Base-by-base conservation (phyloP, 2,888 invertebrate genomes). In the Oxystoma pomonae region DNA sequence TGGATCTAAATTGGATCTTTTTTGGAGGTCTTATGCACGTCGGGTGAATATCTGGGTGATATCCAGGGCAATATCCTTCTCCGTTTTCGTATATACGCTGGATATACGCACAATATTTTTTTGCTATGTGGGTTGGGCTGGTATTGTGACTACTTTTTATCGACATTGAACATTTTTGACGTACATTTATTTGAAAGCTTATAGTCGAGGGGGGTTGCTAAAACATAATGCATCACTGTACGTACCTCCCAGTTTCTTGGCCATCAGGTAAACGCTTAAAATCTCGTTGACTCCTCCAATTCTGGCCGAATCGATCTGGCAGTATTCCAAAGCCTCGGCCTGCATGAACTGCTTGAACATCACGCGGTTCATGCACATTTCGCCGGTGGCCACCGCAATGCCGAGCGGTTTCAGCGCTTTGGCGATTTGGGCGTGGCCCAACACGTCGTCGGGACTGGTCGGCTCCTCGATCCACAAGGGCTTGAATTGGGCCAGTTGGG, bases 381-480 rank as follows among this genome's bases (percentile, higher is more conserved):
- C 96, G 0, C 96, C 96, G 0, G 93, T 92, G 0, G 96, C 96
- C 50, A 96, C 93, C 1, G 90, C 90, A 67, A 96, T 92, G 7
- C 89, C 90, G 52, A 86, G 82, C 0, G 91, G 90, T 68, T 88
- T 82, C 17, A 90, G 77, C 60, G 90, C 92, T 75, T 89, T 85
- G 0, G 92, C 85, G 68, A 96, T 94, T 58, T 84, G 81, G 0
- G 89, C 89, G 78, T 96, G 95, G 0, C 94, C 96, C n/a, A 94
- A 79, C 1, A 94, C 83, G 75, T 96, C 96, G 76, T 96, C 96
- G 0, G 95, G 94, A 1, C 91, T 91, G 0, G 96, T 96, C 0
- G 96, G 96, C 75, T 96, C 96, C 78, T 96, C 96, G 62, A 96
- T 94, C 95, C 95, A 96, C 60, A 88, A 78, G 1, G 90, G 87